Evolutionary conservation across 2,797 vertebrate genomes (phyloP).

Genomic region (Botia almorhae): DNA sequence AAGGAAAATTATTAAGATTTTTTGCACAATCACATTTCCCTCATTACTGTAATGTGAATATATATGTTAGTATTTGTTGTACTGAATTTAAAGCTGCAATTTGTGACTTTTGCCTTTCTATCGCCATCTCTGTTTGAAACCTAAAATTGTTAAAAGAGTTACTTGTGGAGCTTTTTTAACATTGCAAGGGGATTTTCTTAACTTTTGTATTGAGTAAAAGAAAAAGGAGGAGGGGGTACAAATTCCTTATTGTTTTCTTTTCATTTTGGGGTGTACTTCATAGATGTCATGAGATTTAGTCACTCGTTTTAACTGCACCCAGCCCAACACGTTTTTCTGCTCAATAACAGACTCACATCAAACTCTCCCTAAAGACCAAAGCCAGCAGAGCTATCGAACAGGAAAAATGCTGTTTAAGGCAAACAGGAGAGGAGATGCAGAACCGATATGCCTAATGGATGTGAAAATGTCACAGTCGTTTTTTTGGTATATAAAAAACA

Average conservation of each 20-base stretch:
- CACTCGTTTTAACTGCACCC: slow-evolving; percentile 12
- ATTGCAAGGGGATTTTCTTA: too few species aligned
- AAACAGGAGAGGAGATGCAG: slow-evolving; percentile 52
- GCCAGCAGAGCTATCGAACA: slow-evolving; percentile 52
- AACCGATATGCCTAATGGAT: not conserved
- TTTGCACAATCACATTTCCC: too few species aligned
- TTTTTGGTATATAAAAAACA: slow-evolving; percentile 15
- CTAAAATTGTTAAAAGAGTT: not conserved
- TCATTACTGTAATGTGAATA: too few species aligned
- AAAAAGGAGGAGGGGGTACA: too few species aligned
- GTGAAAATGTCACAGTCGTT: not conserved
- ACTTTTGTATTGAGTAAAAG: too few species aligned
- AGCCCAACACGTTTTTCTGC: slow-evolving; percentile 55
- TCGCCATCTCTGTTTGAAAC: not conserved
- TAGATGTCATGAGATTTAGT: not conserved
- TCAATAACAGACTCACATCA: slow-evolving; percentile 52
- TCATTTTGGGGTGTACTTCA: not conserved
- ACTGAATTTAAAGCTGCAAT: too few species aligned
- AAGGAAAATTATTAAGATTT: too few species aligned
- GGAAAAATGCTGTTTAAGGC: slow-evolving; percentile 66
- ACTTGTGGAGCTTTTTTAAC: too few species aligned
- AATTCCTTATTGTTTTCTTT: not conserved
- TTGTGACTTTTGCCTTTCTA: too few species aligned
- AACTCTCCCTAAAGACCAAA: slow-evolving; percentile 7
- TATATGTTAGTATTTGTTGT: too few species aligned